Conservation (phyloP, 2,113 vertebrate genomes). For the Pavo muticus region DNA sequence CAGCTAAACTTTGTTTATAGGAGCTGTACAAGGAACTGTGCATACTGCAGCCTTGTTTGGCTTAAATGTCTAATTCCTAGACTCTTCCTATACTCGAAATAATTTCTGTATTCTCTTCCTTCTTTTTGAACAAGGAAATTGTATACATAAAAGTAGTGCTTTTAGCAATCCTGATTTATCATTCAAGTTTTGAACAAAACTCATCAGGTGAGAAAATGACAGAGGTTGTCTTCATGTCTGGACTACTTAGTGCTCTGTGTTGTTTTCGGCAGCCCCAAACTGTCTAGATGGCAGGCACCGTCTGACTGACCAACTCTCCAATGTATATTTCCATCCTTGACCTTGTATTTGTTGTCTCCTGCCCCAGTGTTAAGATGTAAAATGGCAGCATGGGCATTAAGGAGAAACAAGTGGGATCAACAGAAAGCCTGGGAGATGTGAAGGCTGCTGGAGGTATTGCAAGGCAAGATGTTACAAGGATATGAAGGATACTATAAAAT, state of each 20-base stretch:
- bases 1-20: conserved; percentile 5
- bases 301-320: not conserved
- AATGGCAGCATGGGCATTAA: not conserved
- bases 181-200: not conserved
- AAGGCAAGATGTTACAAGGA: not conserved
- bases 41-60: not conserved
- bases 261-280: not conserved
- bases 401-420: not conserved
- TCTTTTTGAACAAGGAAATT: not conserved
- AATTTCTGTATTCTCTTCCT: not conserved
- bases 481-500: not conserved
- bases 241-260: not conserved
- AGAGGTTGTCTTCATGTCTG: not conserved
- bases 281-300: not conserved
- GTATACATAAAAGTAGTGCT: not conserved
- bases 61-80: not conserved
- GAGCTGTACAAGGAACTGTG: not conserved
- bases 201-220: not conserved
- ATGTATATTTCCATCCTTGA: not conserved
- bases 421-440: not conserved
- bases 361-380: not conserved
- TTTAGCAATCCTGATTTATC: not conserved
- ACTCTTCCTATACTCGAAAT: not conserved
- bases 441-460: not conserved
- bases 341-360: not conserved